Conservation (phyloP, 1,140 invertebrate genomes). For the Nymphalis io region DNA sequence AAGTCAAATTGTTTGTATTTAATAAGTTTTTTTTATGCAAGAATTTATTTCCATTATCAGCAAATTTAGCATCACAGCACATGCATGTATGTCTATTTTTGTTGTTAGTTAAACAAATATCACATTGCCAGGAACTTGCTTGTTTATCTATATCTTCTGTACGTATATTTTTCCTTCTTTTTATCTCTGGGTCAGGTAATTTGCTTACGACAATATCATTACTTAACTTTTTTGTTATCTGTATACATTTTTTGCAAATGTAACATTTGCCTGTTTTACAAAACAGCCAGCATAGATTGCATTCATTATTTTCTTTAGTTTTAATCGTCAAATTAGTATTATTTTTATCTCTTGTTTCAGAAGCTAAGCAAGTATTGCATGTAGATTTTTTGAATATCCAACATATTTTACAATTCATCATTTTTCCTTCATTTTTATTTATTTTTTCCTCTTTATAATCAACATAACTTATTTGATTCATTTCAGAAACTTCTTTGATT, state of each 20-base stretch:
- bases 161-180: not conserved
- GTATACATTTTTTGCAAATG: constrained; percentile 45
- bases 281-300: constrained; percentile 59
- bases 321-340: not conserved
- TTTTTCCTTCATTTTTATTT: not conserved
- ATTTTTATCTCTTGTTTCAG: not conserved
- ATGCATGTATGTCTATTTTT: constrained; percentile 42
- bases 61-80: constrained; percentile 34
- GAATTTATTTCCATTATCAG: not conserved
- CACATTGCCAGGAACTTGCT: constrained; percentile 50
- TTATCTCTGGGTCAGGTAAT: not conserved
- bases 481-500: too few species aligned
- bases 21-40: not conserved
- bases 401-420: constrained; percentile 49
- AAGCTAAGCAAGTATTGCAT: constrained; percentile 41
- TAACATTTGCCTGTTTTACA: constrained; percentile 44
- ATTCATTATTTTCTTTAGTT: constrained; percentile 19
- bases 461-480: not conserved
- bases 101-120: constrained; percentile 50
- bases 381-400: constrained; percentile 55
- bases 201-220: not conserved
- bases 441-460: not conserved
- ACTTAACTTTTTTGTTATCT: not conserved
- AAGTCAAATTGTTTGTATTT: not conserved
- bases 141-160: not conserved